Evolutionary conservation across 2,888 invertebrate genomes (phyloP), one percentile per base, ranked within the genome.

Genomic region (Folsomia candida): DNA sequence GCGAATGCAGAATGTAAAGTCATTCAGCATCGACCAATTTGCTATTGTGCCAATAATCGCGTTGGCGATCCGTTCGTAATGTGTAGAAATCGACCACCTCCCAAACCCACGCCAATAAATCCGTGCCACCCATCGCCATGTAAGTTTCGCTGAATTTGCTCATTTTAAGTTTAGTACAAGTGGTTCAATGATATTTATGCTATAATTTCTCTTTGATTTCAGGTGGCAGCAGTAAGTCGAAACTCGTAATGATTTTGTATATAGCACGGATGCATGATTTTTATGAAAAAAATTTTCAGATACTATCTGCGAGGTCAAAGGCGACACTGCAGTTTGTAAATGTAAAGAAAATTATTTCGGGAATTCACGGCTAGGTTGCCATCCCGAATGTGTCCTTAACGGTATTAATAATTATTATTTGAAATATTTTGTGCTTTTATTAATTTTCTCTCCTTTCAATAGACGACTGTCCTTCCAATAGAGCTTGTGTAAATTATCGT

Each of bases 301-400:
- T 81, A 89, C 92, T 1, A 83, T 87, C 68, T 92, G 91, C 80
- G 85, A 86, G 81, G 87, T 91, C 78, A 83, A 85, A 63, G 86
- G 87, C 76, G 37, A 88, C n/a, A 87, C 87, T 1, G 84, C 89
- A 2, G 85, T 87, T 9, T 93, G 93, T 81, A 86, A 88, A 75
- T 93, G 93, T 82, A 86, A 87, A 70, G 87, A 87, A 69, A 89
- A 89, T 64, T 93, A 90, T 83, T 90, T 87, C 79, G 94, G 94
- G 60, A 91, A 93, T 84, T 91, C 94, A 0, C 88, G 89, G 78
- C 84, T 89, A 73, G 89, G 89, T 4, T 93, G 92, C 80, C 85
- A 92, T 75, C 93, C 93, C 3, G 91, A 93, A 82, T 94, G 94
- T 82, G 87, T 92, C 9, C 91, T 92, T 22, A 93, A 90, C 81